Evolutionary conservation across 2,113 vertebrate genomes (phyloP).

Genomic region (Oncorhynchus masou): DNA sequence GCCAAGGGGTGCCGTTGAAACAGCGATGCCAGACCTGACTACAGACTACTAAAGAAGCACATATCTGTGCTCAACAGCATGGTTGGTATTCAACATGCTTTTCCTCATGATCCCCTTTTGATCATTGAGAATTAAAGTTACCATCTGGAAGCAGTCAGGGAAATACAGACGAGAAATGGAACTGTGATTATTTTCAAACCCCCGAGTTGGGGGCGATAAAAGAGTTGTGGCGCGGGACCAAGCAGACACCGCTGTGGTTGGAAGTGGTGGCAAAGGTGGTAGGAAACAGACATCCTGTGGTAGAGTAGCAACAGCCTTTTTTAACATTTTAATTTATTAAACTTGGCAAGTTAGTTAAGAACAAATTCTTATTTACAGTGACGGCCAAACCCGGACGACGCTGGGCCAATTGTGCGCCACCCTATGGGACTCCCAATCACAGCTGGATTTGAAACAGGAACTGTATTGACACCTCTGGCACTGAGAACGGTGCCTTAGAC

Average conservation of each 20-base stretch:
- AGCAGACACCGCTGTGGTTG: slow-evolving; percentile 43
- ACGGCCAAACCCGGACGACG: too few species aligned
- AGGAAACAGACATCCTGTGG: slow-evolving; percentile 18
- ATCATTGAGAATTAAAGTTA: slow-evolving; percentile 43
- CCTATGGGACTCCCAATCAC: too few species aligned
- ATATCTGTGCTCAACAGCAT: slow-evolving; percentile 40
- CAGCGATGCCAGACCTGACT: slow-evolving; percentile 31
- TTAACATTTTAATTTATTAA: too few species aligned
- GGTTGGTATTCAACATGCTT: slow-evolving; percentile 17
- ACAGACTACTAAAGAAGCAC: slow-evolving; percentile 46
- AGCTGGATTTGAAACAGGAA: too few species aligned
- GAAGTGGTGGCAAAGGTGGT: slow-evolving; percentile 45
- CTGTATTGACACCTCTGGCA: too few species aligned
- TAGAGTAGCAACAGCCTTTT: background rate
- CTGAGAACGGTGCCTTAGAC: too few species aligned
- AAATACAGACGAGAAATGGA: slow-evolving; percentile 57
- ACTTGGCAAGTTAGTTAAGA: too few species aligned
- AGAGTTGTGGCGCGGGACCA: slow-evolving; percentile 59
- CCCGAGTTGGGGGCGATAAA: slow-evolving; percentile 56
- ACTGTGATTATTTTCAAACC: slow-evolving; percentile 67
- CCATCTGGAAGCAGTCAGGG: slow-evolving; percentile 67
- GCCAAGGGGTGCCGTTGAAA: slow-evolving; percentile 20
- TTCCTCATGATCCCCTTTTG: slow-evolving; percentile 42
- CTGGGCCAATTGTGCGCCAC: too few species aligned
- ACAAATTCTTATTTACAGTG: too few species aligned